Base-by-base conservation (phyloP, 2,888 invertebrate species). In the Epinotia ramella region DNA sequence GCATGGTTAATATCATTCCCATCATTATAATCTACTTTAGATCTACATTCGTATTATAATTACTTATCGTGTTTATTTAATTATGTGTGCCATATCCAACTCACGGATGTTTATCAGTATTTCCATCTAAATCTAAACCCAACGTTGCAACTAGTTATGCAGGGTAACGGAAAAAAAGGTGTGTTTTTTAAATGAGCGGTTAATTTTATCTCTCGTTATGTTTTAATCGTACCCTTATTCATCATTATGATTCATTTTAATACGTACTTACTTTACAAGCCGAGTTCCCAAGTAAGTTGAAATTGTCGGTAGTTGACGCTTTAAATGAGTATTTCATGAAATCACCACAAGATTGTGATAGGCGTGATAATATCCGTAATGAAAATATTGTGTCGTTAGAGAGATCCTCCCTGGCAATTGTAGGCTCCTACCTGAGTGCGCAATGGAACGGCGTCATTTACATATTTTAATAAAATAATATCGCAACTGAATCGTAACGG, bases 381-480 rank as follows among this genome's bases (percentile, higher is more conserved):
- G 91, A 93, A 92, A 92, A 92, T 92, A 92, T 92, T 89, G 89
- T 88, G 89, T 90, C 90, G 88, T 90, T 91, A 89, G 87, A 89
- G 89, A 89, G 91, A 92, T 90, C 89, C 89, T 86, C 88, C 88
- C 88, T 82, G 87, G 87, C 89, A 91, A 90, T 91, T 88, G 89
- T 90, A 88, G 89, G 89, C 89, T 88, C 89, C 89, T 89, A 89
- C 88, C 88, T 87, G 89, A 89, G 90, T 89, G 85, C 88, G 89
- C 87, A 84, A 82, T 87, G 87, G 86, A 92, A 92, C 88, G 90
- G 88, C 89, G 86, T 89, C 91, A 93, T 94, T 93, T 94, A 92
- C 94, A 94, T 94, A 94, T 94, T 94, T 93, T 94, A 94, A 94
- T 94, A 94, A 94, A 94, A 94, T 94, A 92, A 93, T 94, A 94